These are phyloP conservation scores for Eubasilissa splendida DNA, from an alignment of 2,888 invertebrate genomes.

Conservation along the genomic window DNA sequence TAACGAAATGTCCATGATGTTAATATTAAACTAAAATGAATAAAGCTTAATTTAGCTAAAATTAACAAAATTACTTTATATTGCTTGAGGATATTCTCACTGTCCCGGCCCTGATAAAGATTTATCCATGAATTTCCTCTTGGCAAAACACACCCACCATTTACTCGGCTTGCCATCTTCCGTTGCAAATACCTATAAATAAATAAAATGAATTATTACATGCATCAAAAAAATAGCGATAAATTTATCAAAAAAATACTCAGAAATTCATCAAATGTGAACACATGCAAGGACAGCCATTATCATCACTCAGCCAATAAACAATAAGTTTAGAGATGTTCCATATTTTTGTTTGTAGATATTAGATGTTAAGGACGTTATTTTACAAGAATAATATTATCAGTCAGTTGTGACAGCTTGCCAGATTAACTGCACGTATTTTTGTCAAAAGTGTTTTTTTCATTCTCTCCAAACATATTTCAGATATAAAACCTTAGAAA, in stretches of 20 bases:
- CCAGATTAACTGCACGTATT: no score
- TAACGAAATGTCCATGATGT: neutral
- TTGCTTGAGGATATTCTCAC: constrained; percentile 64
- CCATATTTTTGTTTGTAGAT: no score
- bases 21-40: constrained; percentile 5
- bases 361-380: no score
- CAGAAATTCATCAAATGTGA: neutral
- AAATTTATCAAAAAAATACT: neutral
- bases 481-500: no score
- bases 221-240: no score
- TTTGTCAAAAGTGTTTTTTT: no score
- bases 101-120: constrained; percentile 92
- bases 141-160: constrained; percentile 99
- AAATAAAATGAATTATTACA: neutral
- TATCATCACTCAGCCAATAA: no score
- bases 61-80: constrained; percentile 27
- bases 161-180: constrained; percentile 97
- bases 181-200: constrained; percentile 80
- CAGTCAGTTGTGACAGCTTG: no score
- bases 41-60: constrained; percentile 37
- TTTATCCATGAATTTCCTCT: constrained; percentile 99
- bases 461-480: no score
- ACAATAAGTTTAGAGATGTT: no score
- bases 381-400: no score
- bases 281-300: neutral